Percentiles rank a stretch among this genome's conserved stretches.
Conservation (phyloP, 2,797 vertebrate genomes). For the Spinibarbus caldwelli region DNA sequence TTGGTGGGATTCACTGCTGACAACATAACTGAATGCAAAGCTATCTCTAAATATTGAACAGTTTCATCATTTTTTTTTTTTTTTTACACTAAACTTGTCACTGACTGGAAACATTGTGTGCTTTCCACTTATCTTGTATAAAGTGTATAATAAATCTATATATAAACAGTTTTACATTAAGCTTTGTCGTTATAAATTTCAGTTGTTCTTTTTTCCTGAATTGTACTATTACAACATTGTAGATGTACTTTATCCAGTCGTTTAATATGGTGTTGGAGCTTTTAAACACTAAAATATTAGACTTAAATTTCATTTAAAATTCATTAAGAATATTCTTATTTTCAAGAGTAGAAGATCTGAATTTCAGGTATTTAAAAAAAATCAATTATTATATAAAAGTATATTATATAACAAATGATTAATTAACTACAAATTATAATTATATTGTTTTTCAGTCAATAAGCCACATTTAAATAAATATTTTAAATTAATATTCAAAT, state of each 20-base stretch:
- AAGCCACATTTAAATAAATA: background rate
- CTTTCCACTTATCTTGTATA: conserved; percentile 15
- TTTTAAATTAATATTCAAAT: background rate
- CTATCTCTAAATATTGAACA: background rate
- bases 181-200: background rate
- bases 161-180: background rate
- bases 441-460: background rate
- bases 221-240: background rate
- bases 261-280: background rate
- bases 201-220: background rate
- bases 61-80: too few species aligned
- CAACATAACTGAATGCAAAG: background rate
- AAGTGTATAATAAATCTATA: conserved; percentile 35
- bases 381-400: too few species aligned
- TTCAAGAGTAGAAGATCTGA: background rate
- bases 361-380: background rate
- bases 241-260: background rate
- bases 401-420: too few species aligned
- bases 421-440: background rate
- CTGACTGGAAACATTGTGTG: background rate
- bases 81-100: background rate
- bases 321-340: background rate
- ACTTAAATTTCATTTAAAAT: background rate
- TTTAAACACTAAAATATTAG: background rate
- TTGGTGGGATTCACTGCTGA: conserved; percentile 20